phyloP scores from a whole-genome alignment of 2,113 vertebrate genomes.

The Amia ocellicauda region DNA sequence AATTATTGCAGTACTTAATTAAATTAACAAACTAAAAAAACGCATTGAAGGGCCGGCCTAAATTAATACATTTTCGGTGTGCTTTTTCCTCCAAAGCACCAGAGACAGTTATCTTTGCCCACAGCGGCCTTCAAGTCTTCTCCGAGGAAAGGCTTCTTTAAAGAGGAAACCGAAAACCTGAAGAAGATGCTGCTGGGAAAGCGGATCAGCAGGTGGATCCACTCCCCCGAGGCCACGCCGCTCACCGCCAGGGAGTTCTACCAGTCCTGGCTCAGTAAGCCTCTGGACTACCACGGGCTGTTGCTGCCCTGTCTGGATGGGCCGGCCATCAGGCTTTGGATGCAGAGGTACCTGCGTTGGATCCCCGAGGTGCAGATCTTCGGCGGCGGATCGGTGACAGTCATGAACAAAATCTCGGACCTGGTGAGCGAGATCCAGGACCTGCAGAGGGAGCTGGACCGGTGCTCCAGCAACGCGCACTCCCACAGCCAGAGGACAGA shows the following conservation, averaged over 20 bases:
- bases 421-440: conserved; percentile 70
- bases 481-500: conserved; percentile 24
- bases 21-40: no score
- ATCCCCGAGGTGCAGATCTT: conserved; percentile 79
- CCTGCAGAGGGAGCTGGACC: conserved; percentile 62
- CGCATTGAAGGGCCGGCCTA: no score
- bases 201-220: conserved; percentile 79
- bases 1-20: no score
- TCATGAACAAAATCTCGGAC: conserved; percentile 67
- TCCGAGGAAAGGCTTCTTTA: conserved; percentile 81
- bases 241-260: conserved; percentile 71
- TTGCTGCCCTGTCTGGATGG: conserved; percentile 74
- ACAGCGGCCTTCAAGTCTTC: conserved; percentile 69
- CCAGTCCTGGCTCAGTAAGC: conserved; percentile 72
- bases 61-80: conserved; percentile 2
- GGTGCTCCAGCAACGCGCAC: conserved; percentile 31
- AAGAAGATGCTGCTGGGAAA: conserved; percentile 83
- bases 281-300: conserved; percentile 72
- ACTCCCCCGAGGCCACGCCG: conserved; percentile 38
- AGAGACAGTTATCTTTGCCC: conserved; percentile 81
- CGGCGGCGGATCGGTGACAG: conserved; percentile 68
- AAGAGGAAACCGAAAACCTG: conserved; percentile 80
- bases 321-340: conserved; percentile 75
- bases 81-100: conserved; percentile 63
- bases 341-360: conserved; percentile 82